Evolutionary conservation across 2,113 vertebrate genomes (phyloP).

Genomic region (Redunca redunca): DNA sequence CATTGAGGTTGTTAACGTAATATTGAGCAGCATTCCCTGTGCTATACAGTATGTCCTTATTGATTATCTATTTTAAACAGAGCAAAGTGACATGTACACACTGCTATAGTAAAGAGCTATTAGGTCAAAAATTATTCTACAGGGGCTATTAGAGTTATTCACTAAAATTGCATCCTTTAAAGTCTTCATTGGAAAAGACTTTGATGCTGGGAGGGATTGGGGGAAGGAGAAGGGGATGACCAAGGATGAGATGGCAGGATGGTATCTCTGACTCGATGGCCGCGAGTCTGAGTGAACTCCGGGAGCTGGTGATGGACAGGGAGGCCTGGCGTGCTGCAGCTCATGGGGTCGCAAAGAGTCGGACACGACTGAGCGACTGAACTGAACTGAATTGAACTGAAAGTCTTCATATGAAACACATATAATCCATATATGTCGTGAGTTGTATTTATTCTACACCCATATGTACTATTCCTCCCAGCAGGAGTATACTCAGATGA

Average conservation of each 20-base stretch:
- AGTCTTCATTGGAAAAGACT: no score
- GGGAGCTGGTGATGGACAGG: no score
- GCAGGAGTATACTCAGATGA: not conserved
- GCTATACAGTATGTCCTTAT: not conserved
- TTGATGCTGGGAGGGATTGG: no score
- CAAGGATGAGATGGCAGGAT: no score
- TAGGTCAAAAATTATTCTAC: not conserved
- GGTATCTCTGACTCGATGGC: no score
- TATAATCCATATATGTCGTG: not conserved
- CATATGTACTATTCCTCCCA: not conserved
- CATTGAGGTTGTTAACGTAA: not conserved
- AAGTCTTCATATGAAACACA: not conserved
- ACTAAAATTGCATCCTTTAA: not conserved
- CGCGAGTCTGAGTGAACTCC: no score
- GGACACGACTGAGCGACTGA: no score
- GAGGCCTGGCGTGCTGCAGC: no score
- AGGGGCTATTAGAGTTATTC: not conserved
- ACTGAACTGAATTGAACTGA: no score
- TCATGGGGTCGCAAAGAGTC: no score
- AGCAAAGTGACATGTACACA: not conserved
- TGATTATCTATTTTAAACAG: not conserved
- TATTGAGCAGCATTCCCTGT: not conserved
- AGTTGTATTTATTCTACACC: not conserved
- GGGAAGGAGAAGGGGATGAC: no score
- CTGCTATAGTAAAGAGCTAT: not conserved